Percentiles rank a stretch among this genome's conserved stretches.
These are phyloP conservation scores for Todiramphus chloris DNA, from an alignment of 2,113 vertebrate species.

Conservation along the genomic window DNA sequence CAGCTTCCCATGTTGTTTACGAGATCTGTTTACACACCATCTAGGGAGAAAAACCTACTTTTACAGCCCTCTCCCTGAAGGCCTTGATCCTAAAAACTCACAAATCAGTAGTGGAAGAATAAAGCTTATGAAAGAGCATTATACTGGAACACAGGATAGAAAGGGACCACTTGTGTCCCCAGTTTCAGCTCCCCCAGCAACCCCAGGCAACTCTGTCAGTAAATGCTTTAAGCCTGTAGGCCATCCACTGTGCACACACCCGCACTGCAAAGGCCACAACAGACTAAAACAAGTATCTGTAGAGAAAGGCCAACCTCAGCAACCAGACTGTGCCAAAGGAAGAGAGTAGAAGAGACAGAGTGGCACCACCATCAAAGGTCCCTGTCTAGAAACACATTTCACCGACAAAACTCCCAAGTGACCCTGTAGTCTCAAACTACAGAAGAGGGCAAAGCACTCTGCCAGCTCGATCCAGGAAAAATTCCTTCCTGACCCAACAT, in stretches of 20 bases:
- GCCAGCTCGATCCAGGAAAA: neutral
- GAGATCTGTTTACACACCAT: slow-evolving; percentile 11
- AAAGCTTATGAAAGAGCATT: neutral
- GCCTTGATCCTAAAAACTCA: slow-evolving; percentile 12
- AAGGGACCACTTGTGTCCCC: neutral
- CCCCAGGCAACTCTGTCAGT: neutral
- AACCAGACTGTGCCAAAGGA: neutral
- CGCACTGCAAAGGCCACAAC: neutral
- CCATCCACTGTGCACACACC: neutral
- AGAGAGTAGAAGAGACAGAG: neutral
- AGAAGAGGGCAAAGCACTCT: neutral
- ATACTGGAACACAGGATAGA: neutral
- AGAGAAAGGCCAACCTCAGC: neutral
- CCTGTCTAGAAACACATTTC: neutral
- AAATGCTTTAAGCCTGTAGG: neutral
- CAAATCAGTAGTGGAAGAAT: neutral
- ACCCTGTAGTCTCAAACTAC: neutral
- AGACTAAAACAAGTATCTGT: neutral
- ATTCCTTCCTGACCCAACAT: neutral
- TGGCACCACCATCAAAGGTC: neutral
- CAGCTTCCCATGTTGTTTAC: slow-evolving; percentile 34
- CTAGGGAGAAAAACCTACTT: neutral
- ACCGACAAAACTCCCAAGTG: neutral
- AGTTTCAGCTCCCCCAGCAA: neutral
- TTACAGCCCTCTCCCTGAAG: neutral